Percentiles rank a stretch among this genome's conserved stretches.
Evolutionary conservation across 2,113 vertebrate genomes (phyloP).

Genomic region (Ictalurus punctatus): DNA sequence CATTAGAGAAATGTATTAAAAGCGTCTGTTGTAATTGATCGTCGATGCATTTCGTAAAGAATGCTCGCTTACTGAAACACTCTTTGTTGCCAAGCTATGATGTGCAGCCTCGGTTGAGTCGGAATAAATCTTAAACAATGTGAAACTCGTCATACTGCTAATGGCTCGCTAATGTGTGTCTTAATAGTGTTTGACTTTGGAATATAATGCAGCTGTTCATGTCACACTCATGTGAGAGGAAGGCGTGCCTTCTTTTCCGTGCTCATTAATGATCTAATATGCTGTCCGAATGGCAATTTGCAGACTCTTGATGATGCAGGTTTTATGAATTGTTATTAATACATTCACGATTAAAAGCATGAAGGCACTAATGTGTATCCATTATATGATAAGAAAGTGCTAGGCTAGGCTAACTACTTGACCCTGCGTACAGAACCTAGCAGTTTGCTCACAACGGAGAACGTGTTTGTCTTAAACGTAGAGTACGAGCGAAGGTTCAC

Average conservation of each 20-base stretch:
- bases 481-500: not conserved
- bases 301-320: constrained; percentile 75
- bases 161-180: constrained; percentile 54
- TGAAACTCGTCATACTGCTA: constrained; percentile 34
- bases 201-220: constrained; percentile 58
- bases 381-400: constrained; percentile 28
- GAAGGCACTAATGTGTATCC: constrained; percentile 52
- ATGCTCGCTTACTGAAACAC: constrained; percentile 16
- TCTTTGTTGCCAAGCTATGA: constrained; percentile 37
- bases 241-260: constrained; percentile 41
- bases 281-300: constrained; percentile 70
- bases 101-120: not conserved
- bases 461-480: not conserved
- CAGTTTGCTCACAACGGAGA: not conserved
- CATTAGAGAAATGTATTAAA: constrained; percentile 7
- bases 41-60: not conserved
- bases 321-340: constrained; percentile 73
- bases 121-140: constrained; percentile 1
- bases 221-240: constrained; percentile 16
- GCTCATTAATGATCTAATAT: constrained; percentile 63
- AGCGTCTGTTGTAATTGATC: constrained; percentile 34
- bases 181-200: constrained; percentile 66
- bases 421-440: not conserved
- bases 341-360: constrained; percentile 69
- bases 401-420: constrained; percentile 7